phyloP scores from a whole-genome alignment of 2,113 vertebrate species.

The Hiodon alosoides region DNA sequence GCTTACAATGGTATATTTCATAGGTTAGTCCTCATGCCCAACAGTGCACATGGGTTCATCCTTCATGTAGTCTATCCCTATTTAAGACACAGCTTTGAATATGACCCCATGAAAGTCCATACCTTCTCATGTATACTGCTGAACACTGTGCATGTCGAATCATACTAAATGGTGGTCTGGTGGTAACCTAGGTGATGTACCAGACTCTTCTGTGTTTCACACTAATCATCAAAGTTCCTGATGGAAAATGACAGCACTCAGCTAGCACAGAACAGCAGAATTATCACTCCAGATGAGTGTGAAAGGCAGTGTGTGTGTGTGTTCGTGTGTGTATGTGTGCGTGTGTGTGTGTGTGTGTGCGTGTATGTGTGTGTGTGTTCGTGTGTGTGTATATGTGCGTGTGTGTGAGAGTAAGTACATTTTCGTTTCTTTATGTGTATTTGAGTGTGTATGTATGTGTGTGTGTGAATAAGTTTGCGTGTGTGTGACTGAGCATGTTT shows the following conservation, averaged over 20 bases:
- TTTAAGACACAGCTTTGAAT: no score
- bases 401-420: no score
- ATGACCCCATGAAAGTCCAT: neutral
- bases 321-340: neutral
- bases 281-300: constrained; percentile 7
- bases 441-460: neutral
- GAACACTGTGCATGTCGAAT: neutral
- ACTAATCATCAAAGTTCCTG: constrained; percentile 36
- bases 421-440: no score
- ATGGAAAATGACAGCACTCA: constrained; percentile 29
- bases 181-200: constrained; percentile 17
- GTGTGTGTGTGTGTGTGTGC: neutral
- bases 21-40: no score
- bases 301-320: neutral
- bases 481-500: no score
- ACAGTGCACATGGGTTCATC: no score
- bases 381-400: no score
- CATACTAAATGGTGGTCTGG: neutral
- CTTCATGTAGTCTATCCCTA: no score
- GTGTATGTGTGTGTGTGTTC: no score
- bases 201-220: constrained; percentile 33
- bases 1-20: no score
- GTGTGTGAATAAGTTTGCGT: no score
- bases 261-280: constrained; percentile 7
- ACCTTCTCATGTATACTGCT: neutral